A percentile compares a stretch with the other conserved stretches of the same genome.
These are phyloP conservation scores for Myrmecobius fasciatus DNA, from an alignment of 2,113 vertebrate genomes.

Conservation along the genomic window DNA sequence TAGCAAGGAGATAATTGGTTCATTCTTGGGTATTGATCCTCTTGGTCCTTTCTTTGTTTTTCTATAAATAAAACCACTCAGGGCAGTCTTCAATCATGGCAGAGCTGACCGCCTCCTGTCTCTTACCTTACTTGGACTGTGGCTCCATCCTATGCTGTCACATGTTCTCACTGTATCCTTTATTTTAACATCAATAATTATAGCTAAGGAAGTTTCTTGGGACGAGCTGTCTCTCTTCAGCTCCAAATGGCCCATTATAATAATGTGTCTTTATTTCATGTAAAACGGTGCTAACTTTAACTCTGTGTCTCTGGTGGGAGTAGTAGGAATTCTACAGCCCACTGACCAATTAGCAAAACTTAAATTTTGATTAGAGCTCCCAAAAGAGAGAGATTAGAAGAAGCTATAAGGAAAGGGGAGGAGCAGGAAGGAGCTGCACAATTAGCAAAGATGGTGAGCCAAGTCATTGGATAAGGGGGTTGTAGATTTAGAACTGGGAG, in stretches of 20 bases:
- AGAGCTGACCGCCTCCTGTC: neutral
- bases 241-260: neutral
- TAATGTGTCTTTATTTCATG: neutral
- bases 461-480: neutral
- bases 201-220: neutral
- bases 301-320: neutral
- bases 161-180: neutral
- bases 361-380: neutral
- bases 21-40: neutral
- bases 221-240: neutral
- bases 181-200: neutral
- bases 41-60: neutral
- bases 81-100: neutral
- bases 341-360: neutral
- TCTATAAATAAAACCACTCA: neutral
- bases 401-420: neutral
- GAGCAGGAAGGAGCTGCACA: neutral
- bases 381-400: neutral
- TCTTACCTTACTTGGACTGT: neutral
- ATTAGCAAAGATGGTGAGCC: neutral
- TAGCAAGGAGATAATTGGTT: neutral
- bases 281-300: neutral
- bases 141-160: neutral
- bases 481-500: neutral
- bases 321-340: neutral